Conservation (phyloP, 2,797 vertebrate species). For the Tauraco hartlaubi region DNA sequence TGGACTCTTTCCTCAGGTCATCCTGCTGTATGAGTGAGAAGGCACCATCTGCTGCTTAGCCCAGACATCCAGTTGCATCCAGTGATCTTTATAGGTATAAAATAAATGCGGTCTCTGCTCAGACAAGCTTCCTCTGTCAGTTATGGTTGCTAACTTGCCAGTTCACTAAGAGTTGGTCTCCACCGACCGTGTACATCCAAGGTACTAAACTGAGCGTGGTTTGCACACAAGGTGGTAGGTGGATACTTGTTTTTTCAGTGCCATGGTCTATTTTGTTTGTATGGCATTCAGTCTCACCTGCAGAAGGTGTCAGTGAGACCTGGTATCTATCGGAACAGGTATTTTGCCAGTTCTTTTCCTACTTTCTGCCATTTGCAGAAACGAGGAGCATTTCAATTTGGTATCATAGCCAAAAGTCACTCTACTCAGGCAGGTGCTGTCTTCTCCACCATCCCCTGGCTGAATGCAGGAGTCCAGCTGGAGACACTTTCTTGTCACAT, state of each 20-base stretch:
- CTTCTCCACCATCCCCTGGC: not conserved
- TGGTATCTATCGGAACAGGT: no score
- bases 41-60: conserved; percentile 11
- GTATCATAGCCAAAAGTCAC: not conserved
- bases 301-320: not conserved
- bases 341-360: not conserved
- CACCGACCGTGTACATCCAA: not conserved
- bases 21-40: not conserved
- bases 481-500: not conserved
- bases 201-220: not conserved
- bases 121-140: not conserved
- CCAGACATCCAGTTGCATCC: not conserved
- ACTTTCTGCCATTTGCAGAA: not conserved
- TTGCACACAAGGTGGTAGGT: not conserved
- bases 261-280: not conserved
- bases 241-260: not conserved
- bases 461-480: not conserved
- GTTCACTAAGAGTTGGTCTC: not conserved
- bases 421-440: not conserved
- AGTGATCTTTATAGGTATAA: not conserved
- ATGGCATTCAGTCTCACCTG: fast-evolving
- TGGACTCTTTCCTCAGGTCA: not conserved
- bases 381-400: not conserved
- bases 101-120: not conserved
- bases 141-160: not conserved